These are phyloP conservation scores for Tetanocera ferruginea DNA, from an alignment of 2,888 invertebrate species.

Conservation along the genomic window DNA sequence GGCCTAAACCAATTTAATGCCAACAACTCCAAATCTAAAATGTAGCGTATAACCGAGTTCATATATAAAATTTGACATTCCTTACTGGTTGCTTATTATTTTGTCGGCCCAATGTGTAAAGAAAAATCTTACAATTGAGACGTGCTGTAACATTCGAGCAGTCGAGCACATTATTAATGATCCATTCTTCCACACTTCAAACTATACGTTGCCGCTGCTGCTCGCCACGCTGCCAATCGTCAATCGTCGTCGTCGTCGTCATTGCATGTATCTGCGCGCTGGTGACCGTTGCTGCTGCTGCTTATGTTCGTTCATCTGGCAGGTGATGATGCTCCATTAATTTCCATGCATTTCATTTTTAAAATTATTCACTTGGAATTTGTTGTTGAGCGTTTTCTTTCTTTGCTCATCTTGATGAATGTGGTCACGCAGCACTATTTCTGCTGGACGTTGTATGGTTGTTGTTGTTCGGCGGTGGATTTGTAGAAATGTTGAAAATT, in stretches of 20 bases:
- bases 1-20: too few relatives aligned
- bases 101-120: background rate
- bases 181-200: constrained; percentile 2
- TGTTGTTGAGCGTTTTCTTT: background rate
- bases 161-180: constrained; percentile 26
- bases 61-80: too few relatives aligned
- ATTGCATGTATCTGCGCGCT: background rate
- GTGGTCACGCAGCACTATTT: constrained; percentile 28
- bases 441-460: background rate
- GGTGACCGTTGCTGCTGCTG: background rate
- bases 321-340: constrained; percentile 38
- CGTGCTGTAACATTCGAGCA: constrained; percentile 8
- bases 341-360: constrained; percentile 35
- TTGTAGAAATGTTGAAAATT: background rate
- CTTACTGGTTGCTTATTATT: too few relatives aligned
- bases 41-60: too few relatives aligned
- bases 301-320: constrained; percentile 4
- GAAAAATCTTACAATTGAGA: constrained; percentile 26
- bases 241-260: background rate
- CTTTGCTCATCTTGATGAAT: constrained; percentile 15
- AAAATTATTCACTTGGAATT: constrained; percentile 29
- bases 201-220: background rate
- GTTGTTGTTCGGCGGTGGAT: background rate
- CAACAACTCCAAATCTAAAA: too few relatives aligned
- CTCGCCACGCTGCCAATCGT: background rate